Base-by-base conservation (phyloP, 2,888 invertebrate species). In the Bugulina stolonifera region DNA sequence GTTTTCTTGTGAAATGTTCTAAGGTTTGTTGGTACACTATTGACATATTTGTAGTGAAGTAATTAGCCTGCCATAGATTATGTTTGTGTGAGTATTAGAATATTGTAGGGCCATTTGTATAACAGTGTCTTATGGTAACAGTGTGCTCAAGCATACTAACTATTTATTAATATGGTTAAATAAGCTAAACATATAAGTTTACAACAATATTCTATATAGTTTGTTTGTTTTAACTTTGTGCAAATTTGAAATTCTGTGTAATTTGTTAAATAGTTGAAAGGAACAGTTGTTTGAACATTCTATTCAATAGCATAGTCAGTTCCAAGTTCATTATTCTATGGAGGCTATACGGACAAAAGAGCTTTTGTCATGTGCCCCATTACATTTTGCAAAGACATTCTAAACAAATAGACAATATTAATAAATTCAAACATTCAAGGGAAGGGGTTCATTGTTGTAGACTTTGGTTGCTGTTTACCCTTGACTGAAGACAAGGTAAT, bases 101-200 rank as follows among this genome's bases (percentile, higher is more conserved):
- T n/a, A n/a, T n/a, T n/a, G n/a, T n/a, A n/a, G n/a, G n/a, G n/a
- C n/a, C n/a, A n/a, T n/a, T n/a, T n/a, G n/a, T 43, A 43, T 43
- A 10, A 18, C 43, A 10, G 18, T 43, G 43, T 43, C 10, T 43
- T 43, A 10, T 43, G 18, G 43, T 43, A 10, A 43, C 43, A 43
- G 43, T n/a, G 43, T 43, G 18, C 18, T 43, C 43, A 43, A 43
- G 43, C 43, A 18, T 57, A 27, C 23, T 2, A 22, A 32, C 64
- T 64, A 27, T 64, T 64, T 64, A 32, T 64, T 64, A 64, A 64
- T 64, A 64, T 27, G 18, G 64, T 32, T 64, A 32, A 64, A 64
- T 64, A 64, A 27, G 22, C 14, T 64, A 3, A 25, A n/a, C 64
- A 14, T 64, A 27, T 25, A 18, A 14, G 10, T 32, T 64, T n/a